phyloP scores from a whole-genome alignment of 2,113 vertebrate genomes.

The Otis tarda region DNA sequence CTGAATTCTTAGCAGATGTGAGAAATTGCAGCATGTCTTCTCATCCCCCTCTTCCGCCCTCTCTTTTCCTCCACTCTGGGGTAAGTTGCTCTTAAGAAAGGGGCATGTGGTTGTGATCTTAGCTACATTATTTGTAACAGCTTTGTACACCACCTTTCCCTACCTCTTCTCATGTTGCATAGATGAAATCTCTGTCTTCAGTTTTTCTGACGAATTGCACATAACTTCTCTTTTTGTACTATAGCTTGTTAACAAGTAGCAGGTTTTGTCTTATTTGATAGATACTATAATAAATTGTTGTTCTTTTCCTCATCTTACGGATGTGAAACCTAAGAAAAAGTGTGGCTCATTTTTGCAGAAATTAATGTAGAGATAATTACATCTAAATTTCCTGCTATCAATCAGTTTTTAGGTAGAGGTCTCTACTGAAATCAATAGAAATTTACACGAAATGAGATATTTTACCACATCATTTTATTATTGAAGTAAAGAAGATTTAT shows the following conservation, averaged over 20 bases:
- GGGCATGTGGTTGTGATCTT: neutral
- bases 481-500: neutral
- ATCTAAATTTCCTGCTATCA: neutral
- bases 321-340: neutral
- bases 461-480: neutral
- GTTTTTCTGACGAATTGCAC: neutral
- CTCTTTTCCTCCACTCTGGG: neutral
- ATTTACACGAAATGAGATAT: neutral
- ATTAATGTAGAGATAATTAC: neutral
- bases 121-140: neutral
- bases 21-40: neutral
- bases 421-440: neutral
- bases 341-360: neutral
- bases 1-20: accelerated
- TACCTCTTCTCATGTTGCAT: neutral
- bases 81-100: neutral
- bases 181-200: neutral
- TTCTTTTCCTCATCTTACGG: neutral
- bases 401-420: neutral
- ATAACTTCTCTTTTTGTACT: neutral
- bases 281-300: neutral
- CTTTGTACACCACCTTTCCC: neutral
- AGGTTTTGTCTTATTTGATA: neutral
- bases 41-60: neutral
- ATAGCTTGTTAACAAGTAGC: neutral